Evolutionary conservation across 2,888 invertebrate genomes (phyloP), one percentile per base, ranked within the genome.

Genomic region (Eucriotettix oculatus): DNA sequence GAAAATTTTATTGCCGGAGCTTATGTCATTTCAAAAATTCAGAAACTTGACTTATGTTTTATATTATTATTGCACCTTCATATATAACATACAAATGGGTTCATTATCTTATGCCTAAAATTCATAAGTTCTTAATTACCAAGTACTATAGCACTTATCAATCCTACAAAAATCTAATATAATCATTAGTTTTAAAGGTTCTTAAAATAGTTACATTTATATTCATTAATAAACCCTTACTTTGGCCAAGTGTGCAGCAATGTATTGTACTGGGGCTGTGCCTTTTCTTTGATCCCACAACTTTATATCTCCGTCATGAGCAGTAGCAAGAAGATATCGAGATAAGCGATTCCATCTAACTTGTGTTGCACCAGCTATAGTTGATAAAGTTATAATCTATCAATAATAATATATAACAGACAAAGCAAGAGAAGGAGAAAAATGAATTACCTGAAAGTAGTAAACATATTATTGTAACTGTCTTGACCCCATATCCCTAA

Each of bases 201-300:
- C 29, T 29, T 29, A 5, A 29, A 29, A 5, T 29, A 5, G 2
- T 17, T n/a, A 43, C n/a, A 14, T 40, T 40, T 11, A 14, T 29
- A 16, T 14, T 17, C 7, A 16, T 56, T 56, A n/a, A 56, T 44
- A 44, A 11, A 57, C 11, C 63, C 66, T 65, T 67, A 76, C 77
- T 72, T 77, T 82, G 54, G 84, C 80, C 63, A 93, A 77, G 76
- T 97, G 96, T 7, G 95, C 96, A 40, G 95, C 87, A 67, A 97
- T 91, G 68, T 95, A 96, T 70, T 93, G 90, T 5, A 93, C 81
- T 0, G 96, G 95, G 58, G 87, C 81, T 57, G 85, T 84, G 64
- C 86, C 83, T 76, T 94, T 94, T 64, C 96, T 79, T 66, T 90
- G 87, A 73, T 97, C 97, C 96, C 96, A 97, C 65, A 97, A 84